Conservation (phyloP, 2,797 vertebrate species). For the Xenopus petersii region DNA sequence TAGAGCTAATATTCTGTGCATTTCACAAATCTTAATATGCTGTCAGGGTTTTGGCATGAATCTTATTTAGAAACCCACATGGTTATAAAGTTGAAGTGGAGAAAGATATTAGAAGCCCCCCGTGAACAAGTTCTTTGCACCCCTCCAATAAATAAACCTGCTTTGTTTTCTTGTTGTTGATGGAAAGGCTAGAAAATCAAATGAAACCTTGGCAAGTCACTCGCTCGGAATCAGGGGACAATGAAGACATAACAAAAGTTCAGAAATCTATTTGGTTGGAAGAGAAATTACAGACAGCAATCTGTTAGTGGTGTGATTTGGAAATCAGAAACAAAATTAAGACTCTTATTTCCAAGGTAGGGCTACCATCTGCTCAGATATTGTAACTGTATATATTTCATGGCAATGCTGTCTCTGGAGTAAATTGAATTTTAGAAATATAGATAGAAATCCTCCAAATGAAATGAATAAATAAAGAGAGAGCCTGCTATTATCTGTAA, state of each 20-base stretch:
- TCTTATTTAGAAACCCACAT: slow-evolving; percentile 35
- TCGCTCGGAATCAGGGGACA: slow-evolving; percentile 12
- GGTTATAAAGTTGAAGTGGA: slow-evolving; percentile 24
- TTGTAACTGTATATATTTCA: slow-evolving; percentile 28
- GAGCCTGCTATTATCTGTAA: slow-evolving; percentile 21
- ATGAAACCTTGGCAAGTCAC: slow-evolving; percentile 30
- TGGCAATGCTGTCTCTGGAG: slow-evolving; percentile 22
- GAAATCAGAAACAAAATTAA: slow-evolving; percentile 41
- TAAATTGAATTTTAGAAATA: slow-evolving; percentile 35
- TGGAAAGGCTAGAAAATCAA: slow-evolving; percentile 20
- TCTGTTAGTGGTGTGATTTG: slow-evolving; percentile 41
- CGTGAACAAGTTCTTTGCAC: slow-evolving; percentile 14
- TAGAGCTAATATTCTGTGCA: too few relatives aligned
- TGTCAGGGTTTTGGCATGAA: background rate
- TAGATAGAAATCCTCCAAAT: slow-evolving; percentile 27
- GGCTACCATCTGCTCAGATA: slow-evolving; percentile 36
- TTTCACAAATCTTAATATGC: background rate
- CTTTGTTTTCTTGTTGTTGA: background rate
- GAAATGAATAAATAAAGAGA: background rate
- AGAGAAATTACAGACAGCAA: slow-evolving; percentile 33
- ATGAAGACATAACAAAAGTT: slow-evolving; percentile 18
- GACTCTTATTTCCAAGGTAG: slow-evolving; percentile 40
- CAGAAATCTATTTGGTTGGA: slow-evolving; percentile 13
- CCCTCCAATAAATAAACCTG: slow-evolving; percentile 20
- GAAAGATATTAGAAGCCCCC: slow-evolving; percentile 22